Percentiles rank a stretch among this genome's conserved stretches.
Evolutionary conservation across 2,113 vertebrate species (phyloP).

Genomic region (Brachyistius frenatus): DNA sequence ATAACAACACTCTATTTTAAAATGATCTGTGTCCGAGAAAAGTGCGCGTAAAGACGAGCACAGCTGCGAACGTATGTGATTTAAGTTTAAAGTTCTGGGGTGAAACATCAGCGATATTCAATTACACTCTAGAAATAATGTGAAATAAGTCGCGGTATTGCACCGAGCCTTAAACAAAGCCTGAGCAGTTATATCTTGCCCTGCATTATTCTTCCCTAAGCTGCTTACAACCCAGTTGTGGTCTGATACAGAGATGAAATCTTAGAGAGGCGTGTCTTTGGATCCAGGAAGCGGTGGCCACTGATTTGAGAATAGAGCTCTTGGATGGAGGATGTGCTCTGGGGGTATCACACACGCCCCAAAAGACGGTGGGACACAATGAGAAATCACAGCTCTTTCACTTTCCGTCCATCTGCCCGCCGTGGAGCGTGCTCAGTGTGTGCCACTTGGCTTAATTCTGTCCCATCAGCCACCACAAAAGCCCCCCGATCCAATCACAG

Average conservation of each 20-base stretch:
- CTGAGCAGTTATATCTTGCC: slow-evolving; percentile 63
- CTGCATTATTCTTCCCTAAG: slow-evolving; percentile 72
- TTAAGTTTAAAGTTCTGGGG: not conserved
- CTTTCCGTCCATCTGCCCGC: slow-evolving; percentile 82
- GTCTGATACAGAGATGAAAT: slow-evolving; percentile 74
- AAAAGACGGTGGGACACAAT: slow-evolving; percentile 81
- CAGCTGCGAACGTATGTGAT: slow-evolving; percentile 6
- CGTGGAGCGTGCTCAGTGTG: slow-evolving; percentile 78
- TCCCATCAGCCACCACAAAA: slow-evolving; percentile 84
- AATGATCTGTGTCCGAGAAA: slow-evolving; percentile 6
- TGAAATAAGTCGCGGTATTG: slow-evolving; percentile 8
- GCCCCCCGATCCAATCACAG: slow-evolving; percentile 83
- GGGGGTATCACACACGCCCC: slow-evolving; percentile 76
- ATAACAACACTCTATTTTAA: slow-evolving; percentile 44
- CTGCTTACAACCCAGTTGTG: slow-evolving; percentile 77
- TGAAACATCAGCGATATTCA: slow-evolving; percentile 7
- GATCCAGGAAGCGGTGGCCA: slow-evolving; percentile 75
- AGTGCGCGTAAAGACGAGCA: not conserved
- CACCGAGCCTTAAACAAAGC: slow-evolving; percentile 60
- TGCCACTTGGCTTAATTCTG: slow-evolving; percentile 83
- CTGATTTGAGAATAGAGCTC: slow-evolving; percentile 80
- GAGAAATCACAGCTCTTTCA: slow-evolving; percentile 85
- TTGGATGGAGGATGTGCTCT: slow-evolving; percentile 78
- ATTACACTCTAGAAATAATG: slow-evolving; percentile 15
- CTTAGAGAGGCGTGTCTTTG: slow-evolving; percentile 80